phyloP scores from a whole-genome alignment of 2,113 vertebrate genomes.

The Passer domesticus region DNA sequence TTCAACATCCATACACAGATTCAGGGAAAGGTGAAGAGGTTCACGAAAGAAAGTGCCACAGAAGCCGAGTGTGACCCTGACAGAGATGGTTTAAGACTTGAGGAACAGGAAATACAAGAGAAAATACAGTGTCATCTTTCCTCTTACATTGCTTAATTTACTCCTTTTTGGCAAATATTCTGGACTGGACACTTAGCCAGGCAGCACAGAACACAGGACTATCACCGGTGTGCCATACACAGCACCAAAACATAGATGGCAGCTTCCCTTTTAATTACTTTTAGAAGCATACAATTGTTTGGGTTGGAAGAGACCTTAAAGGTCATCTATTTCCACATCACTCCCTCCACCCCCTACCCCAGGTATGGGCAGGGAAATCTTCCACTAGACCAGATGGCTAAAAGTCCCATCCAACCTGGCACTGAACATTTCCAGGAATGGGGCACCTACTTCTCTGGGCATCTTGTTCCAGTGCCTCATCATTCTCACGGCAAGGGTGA shows the following conservation, averaged over 20 bases:
- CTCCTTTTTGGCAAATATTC: not conserved
- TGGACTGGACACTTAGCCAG: not conserved
- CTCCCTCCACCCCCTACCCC: not conserved
- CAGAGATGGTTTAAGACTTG: not conserved
- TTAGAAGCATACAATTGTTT: not conserved
- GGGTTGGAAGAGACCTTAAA: not conserved
- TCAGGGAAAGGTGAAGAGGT: not conserved
- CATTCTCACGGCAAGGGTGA: not conserved
- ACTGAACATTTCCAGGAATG: not conserved
- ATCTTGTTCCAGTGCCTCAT: not conserved
- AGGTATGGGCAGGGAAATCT: not conserved
- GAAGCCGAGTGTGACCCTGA: not conserved
- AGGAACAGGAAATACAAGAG: not conserved
- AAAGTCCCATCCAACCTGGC: not conserved
- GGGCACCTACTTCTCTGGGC: not conserved
- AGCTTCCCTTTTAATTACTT: not conserved
- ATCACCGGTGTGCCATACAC: not conserved
- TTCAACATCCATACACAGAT: not conserved
- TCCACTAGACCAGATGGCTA: not conserved
- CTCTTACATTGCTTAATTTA: fast-evolving
- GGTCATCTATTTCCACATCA: not conserved
- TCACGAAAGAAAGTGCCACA: not conserved
- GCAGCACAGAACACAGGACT: not conserved
- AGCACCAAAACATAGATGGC: not conserved
- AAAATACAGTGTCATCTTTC: not conserved